These are phyloP conservation scores for Tipula lateralis DNA, from an alignment of 2,888 invertebrate genomes.

Conservation along the genomic window DNA sequence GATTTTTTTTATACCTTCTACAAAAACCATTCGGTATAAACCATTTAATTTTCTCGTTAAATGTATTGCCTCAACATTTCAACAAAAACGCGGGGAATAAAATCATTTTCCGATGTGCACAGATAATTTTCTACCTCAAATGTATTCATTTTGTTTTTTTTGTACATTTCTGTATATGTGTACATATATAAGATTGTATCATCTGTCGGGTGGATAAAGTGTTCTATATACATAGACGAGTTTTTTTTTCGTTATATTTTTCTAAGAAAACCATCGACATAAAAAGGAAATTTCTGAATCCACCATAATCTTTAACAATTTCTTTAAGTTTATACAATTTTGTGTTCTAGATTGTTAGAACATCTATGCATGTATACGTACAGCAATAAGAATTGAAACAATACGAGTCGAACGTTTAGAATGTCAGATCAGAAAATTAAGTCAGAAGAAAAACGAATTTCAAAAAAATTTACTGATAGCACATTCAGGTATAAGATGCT, in stretches of 20 bases:
- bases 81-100: too few relatives aligned
- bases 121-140: not conserved
- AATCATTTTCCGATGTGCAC: not conserved
- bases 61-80: not conserved
- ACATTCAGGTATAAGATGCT: not conserved
- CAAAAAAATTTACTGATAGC: not conserved
- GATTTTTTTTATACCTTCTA: not conserved
- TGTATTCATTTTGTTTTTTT: not conserved
- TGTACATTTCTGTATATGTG: not conserved
- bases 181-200: not conserved
- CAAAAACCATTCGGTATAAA: not conserved
- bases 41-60: not conserved
- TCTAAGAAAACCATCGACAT: slow-evolving; percentile 8
- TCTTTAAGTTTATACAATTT: not conserved
- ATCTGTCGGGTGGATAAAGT: not conserved
- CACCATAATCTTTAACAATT: not conserved
- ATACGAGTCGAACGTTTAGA: not conserved
- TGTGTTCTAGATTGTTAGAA: not conserved
- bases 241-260: not conserved
- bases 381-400: not conserved
- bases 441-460: not conserved
- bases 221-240: not conserved
- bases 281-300: not conserved
- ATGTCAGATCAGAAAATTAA: not conserved
- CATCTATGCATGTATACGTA: not conserved